Base-by-base conservation (phyloP, 2,113 vertebrate species). In the Jaculus jaculus region DNA sequence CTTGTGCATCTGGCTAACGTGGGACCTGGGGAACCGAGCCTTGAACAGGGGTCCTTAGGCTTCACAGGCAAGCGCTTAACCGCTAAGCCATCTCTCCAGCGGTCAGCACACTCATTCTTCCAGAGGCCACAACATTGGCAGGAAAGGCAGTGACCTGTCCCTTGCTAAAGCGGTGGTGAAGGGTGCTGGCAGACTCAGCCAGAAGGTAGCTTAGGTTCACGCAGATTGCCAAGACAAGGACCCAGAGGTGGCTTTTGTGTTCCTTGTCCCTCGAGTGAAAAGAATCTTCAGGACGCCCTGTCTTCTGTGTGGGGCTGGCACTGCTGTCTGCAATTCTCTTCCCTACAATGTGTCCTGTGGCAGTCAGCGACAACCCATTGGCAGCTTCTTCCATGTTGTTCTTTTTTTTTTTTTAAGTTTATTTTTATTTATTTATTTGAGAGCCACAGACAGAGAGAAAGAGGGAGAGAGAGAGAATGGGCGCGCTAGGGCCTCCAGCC, bases 181-280 rank as follows among this genome's bases (percentile, higher is more conserved):
- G 20, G 54, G 4, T 2, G 0, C 0, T 0, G 10, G 65, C 34
- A 42, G 54, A 20, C 51, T 24, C 65, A 32, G 23, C 63, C 32
- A 7, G 12, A 54, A 15, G 42, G 37, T 6, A 87, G 72, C 1
- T 0, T 1, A 47, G 42, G 42, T n/a, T n/a, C 2, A 65, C 37
- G 3, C 2, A 8, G 23, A 12, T 28, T 18, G 5, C 60, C 37
- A 0, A 15, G 23, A 39, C 21, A 47, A 23, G 20, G 34, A 71
- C 73, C 39, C n/a, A 66, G 28, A 24, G 11, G 12, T 51, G 65
- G 18, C 65, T 21, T 37, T 37, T 7, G 6, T 0, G 0, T 1
- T 1, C 20, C 69, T 73, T 13, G 7, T 17, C 15, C 20, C 47
- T 68, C 75, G 10, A 21, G 1, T 37, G 32, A 11, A 51, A 89